Base-by-base conservation (phyloP, 2,113 vertebrate species). In the Shinisaurus crocodilurus region DNA sequence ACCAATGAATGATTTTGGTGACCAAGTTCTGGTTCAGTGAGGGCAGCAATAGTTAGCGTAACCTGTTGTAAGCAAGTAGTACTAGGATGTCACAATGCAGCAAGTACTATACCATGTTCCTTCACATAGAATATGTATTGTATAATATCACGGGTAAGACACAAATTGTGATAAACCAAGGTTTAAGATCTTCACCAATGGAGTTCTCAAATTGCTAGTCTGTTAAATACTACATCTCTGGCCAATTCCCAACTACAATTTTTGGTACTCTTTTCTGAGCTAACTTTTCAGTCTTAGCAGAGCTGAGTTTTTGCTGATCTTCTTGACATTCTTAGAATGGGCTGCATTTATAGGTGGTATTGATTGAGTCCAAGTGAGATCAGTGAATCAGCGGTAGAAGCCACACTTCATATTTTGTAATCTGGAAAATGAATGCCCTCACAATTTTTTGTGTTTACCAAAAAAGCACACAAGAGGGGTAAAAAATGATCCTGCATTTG, bases 401-500 rank as follows among this genome's bases (percentile, higher is more conserved):
- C 18, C 69, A 43, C 67, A 70, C 85, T 94, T 96, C 85, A 87
- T 95, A 92, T 94, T 96, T 93, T 92, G 54, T 95, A 96, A 94
- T 96, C 95, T 93, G 93, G 94, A 82, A 92, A 95, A 95, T n/a
- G 72, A 96, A 95, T 97, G 95, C 86, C 88, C 91, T 90, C 91
- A 86, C 88, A 90, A 90, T 93, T 95, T 95, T 96, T 92, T 96
- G 88, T 45, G 18, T 94, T 96, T 95, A 91, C 60, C 5, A 77
- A 48, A 79, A 77, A 91, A 95, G 96, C 76, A 70, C 69, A n/a
- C 8, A 69, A 93, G 96, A 96, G 45, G 72, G 96, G 85, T 91
- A 86, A 95, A 93, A 95, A 96, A 96, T 13, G 65, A 88, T 92
- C 90, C 92, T 96, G 90, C 69, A 95, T 97, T 97, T 97, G 93